Conservation (phyloP, 2,797 vertebrate species). For the Parambassis ranga region DNA sequence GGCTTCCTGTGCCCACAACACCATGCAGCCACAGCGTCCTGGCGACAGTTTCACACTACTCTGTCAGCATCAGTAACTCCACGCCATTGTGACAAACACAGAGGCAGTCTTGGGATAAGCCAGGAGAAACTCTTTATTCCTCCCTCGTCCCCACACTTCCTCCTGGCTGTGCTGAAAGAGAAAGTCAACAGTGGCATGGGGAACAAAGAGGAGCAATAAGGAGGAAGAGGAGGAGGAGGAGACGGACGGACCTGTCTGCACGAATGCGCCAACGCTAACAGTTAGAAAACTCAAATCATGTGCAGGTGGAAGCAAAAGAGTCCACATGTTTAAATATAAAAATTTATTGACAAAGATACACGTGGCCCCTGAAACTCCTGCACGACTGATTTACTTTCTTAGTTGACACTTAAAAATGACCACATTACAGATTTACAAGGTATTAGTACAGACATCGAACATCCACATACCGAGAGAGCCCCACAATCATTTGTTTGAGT, state of each 20-base stretch:
- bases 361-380: slow-evolving; percentile 41
- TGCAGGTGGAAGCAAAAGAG: background rate
- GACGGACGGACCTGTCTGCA: too few relatives aligned
- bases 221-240: too few relatives aligned
- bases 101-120: slow-evolving; percentile 61
- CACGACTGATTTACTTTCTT: slow-evolving; percentile 53
- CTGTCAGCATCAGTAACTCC: slow-evolving; percentile 67
- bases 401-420: slow-evolving; percentile 25
- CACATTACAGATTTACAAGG: slow-evolving; percentile 55
- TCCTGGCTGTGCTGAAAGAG: slow-evolving; percentile 40
- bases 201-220: slow-evolving; percentile 4
- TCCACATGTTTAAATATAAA: slow-evolving; percentile 63
- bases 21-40: slow-evolving; percentile 32
- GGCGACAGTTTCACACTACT: slow-evolving; percentile 54
- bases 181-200: slow-evolving; percentile 41
- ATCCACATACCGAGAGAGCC: slow-evolving; percentile 27
- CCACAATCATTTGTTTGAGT: slow-evolving; percentile 33
- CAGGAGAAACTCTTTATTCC: slow-evolving; percentile 66
- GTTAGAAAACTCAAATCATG: background rate
- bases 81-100: slow-evolving; percentile 67
- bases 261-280: background rate
- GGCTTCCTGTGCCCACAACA: slow-evolving; percentile 57
- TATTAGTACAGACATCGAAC: slow-evolving; percentile 64
- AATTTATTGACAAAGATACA: slow-evolving; percentile 68
- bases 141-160: slow-evolving; percentile 56